Percentiles rank a stretch among this genome's conserved stretches.
phyloP scores from a whole-genome alignment of 2,797 vertebrate genomes.

The Carapus acus region DNA sequence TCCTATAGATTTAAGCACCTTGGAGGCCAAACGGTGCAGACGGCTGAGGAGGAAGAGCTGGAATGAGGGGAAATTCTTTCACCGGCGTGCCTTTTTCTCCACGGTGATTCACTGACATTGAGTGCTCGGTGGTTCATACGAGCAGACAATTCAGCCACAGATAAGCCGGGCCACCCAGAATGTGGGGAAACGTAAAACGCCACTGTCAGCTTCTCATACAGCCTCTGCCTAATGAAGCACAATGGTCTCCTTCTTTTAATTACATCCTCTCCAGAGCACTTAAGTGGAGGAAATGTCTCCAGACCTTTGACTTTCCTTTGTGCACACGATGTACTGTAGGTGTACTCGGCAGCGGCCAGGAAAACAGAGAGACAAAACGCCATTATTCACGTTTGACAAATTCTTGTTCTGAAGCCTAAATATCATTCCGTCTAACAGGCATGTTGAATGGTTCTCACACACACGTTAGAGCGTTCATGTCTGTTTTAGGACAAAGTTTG shows the following conservation, averaged over 20 bases:
- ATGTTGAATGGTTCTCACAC: constrained; percentile 66
- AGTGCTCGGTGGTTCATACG: constrained; percentile 18
- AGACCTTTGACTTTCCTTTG: constrained; percentile 23
- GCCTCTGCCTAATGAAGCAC: constrained; percentile 10
- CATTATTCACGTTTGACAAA: constrained; percentile 9
- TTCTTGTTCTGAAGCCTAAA: constrained; percentile 33
- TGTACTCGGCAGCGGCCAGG: not conserved
- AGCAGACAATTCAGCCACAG: constrained; percentile 14
- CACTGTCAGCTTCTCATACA: constrained; percentile 30
- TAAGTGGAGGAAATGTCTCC: constrained; percentile 32
- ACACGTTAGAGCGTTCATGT: constrained; percentile 48
- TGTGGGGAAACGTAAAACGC: constrained; percentile 16
- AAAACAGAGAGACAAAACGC: constrained; percentile 3
- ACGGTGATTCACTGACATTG: constrained; percentile 7
- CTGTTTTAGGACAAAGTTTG: constrained; percentile 60
- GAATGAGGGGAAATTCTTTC: constrained; percentile 8
- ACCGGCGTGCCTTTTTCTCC: constrained; percentile 2
- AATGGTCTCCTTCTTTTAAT: constrained; percentile 28
- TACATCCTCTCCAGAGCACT: constrained; percentile 32
- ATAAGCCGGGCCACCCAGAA: constrained; percentile 30
- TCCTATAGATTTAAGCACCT: constrained; percentile 26
- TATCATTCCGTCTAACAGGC: constrained; percentile 45
- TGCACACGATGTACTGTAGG: constrained; percentile 15
- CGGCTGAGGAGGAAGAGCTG: constrained; percentile 11
- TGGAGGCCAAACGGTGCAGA: constrained; percentile 1